These are phyloP conservation scores for Pontoporia blainvillei DNA, from an alignment of 2,113 vertebrate species.

Conservation along the genomic window DNA sequence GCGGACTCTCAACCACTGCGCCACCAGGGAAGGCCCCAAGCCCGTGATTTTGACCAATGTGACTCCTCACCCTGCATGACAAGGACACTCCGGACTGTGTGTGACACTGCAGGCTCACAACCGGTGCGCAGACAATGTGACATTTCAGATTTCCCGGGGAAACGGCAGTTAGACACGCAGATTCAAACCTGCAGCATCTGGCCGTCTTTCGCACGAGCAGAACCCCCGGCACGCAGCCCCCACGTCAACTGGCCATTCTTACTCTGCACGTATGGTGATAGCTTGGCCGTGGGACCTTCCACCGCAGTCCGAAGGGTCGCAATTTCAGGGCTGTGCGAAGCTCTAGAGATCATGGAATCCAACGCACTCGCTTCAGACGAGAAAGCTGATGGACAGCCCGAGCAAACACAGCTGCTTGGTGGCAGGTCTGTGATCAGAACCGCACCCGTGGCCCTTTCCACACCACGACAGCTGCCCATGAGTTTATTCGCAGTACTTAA, in stretches of 20 bases:
- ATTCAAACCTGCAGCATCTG: conserved; percentile 31
- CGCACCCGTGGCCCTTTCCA: accelerated
- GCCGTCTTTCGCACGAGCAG: conserved; percentile 13
- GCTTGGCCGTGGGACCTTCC: neutral
- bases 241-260: neutral
- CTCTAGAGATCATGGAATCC: neutral
- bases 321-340: neutral
- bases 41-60: accelerated
- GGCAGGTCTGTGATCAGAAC: too few relatives aligned
- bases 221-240: neutral
- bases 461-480: accelerated
- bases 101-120: neutral
- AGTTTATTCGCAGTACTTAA: too few relatives aligned
- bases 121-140: neutral
- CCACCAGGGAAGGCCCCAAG: too few relatives aligned
- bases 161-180: neutral
- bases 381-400: neutral
- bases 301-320: neutral
- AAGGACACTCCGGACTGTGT: neutral
- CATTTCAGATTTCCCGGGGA: neutral
- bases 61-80: neutral
- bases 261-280: neutral
- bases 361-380: neutral
- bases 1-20: too few relatives aligned
- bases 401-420: neutral